phyloP scores from a whole-genome alignment of 1,140 invertebrate species.

The Trigoniulus corallinus region DNA sequence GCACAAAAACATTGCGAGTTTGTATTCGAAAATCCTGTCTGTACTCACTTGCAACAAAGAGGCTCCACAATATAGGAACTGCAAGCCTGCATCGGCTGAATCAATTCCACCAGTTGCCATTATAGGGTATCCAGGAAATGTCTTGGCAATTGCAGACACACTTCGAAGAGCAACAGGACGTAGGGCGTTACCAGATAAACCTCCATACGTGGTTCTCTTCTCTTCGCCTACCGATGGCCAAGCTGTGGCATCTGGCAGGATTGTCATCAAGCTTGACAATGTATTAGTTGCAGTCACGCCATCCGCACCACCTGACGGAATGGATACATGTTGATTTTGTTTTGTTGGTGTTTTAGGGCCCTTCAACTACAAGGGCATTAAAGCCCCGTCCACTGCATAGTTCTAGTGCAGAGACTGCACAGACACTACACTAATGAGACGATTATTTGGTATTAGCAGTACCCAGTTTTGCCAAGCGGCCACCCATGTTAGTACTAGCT shows the following conservation, averaged over 20 bases:
- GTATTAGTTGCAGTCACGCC: constrained; percentile 97
- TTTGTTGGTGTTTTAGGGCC: too few species aligned
- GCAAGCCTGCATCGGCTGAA: constrained; percentile 79
- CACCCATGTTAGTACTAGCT: too few species aligned
- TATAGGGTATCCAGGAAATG: constrained; percentile 74
- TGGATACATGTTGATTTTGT: too few species aligned
- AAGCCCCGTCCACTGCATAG: too few species aligned
- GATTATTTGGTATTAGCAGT: too few species aligned
- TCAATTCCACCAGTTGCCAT: constrained; percentile 91
- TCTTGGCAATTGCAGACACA: constrained; percentile 66
- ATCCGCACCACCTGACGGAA: constrained; percentile 58
- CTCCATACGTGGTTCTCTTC: constrained; percentile 84
- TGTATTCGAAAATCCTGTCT: too few species aligned
- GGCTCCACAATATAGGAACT: constrained; percentile 84
- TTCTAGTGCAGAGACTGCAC: too few species aligned
- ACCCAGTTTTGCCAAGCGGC: too few species aligned
- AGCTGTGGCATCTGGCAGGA: constrained; percentile 56
- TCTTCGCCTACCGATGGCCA: constrained; percentile 78
- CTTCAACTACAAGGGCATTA: too few species aligned
- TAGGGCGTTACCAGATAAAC: constrained; percentile 89
- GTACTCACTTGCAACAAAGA: constrained; percentile 66
- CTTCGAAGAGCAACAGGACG: constrained; percentile 79
- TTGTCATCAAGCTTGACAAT: constrained; percentile 76
- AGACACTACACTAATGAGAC: too few species aligned
- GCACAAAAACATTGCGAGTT: background rate